A percentile compares a stretch with the other conserved stretches of the same genome.
These are phyloP conservation scores for Argyra leucocephala DNA, from an alignment of 2,888 invertebrate species.

Conservation along the genomic window DNA sequence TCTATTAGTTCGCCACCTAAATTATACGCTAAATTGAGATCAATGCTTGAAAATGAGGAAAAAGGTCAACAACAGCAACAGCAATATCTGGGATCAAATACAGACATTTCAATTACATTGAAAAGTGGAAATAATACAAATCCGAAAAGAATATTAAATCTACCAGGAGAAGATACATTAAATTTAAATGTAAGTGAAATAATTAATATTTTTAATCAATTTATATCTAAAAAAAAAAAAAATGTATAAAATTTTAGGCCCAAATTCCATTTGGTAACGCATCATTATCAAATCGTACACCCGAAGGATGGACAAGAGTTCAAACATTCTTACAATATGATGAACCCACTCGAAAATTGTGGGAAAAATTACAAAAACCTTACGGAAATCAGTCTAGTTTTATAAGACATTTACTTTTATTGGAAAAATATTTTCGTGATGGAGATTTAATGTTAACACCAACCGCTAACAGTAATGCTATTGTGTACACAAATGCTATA, in stretches of 20 bases:
- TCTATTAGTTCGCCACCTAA: constrained; percentile 25
- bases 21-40: constrained; percentile 36
- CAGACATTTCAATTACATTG: constrained; percentile 61
- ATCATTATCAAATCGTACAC: constrained; percentile 49
- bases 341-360: constrained; percentile 66
- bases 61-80: constrained; percentile 27
- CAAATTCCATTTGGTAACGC: constrained; percentile 60
- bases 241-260: constrained; percentile 43
- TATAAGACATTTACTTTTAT: constrained; percentile 64
- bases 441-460: constrained; percentile 67
- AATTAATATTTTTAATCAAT: neutral
- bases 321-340: constrained; percentile 72
- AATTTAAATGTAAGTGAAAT: constrained; percentile 51
- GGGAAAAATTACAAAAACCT: constrained; percentile 74
- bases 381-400: constrained; percentile 83
- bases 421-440: constrained; percentile 75
- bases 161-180: constrained; percentile 72
- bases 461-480: constrained; percentile 63
- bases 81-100: constrained; percentile 49
- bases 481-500: constrained; percentile 69
- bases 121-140: neutral
- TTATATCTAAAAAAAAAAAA: no score
- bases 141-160: constrained; percentile 53
- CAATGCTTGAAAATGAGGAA: constrained; percentile 33
- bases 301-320: constrained; percentile 78